Base-by-base conservation (phyloP, 2,113 vertebrate species). In the Boulengerochromis microlepis region DNA sequence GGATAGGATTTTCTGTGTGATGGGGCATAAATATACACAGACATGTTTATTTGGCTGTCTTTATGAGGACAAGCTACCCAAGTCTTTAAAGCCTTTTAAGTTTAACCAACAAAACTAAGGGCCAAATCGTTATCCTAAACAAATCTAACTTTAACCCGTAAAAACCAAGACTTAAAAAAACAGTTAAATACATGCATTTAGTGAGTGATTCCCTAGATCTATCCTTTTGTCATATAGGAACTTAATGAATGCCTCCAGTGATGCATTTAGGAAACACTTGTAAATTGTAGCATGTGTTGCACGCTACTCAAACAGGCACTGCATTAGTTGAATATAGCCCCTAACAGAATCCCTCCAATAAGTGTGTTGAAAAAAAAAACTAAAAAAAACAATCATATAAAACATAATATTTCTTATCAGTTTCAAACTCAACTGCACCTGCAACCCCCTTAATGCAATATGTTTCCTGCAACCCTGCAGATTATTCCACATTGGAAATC, bases 401-500 rank as follows among this genome's bases (percentile, higher is more conserved):
- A 81, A 54, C 5, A 53, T 8, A 83, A 42, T 11, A 54, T 40
- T 90, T 74, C 52, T 89, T 69, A 87, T 90, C 85, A 84, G 52
- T 35, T 15, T 29, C 4, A 50, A 53, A 22, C 40, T 56, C 56
- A 85, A 80, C 71, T 24, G 53, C 88, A 95, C 85, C 81, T 89
- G 53, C 66, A 78, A 69, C 38, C 35, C 29, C 45, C 18, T 74
- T 74, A 84, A 82, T 57, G 8, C 15, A 10, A 5, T 45, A 29
- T 9, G 5, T 89, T 93, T 90, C 85, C 91, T 88, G 40, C 66
- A 76, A 82, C 35, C 76, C 24, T 66, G 81, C 42, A 87, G 83
- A 91, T 86, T 88, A 87, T 86, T 90, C 86, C 90, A 89, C 83
- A 56, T 33, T 74, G 90, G 86, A 94, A 94, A 93, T 19, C 16